Percentiles rank a stretch among this genome's conserved stretches.
These are phyloP conservation scores for Papilio machaon DNA, from an alignment of 1,140 invertebrate genomes.

Conservation along the genomic window DNA sequence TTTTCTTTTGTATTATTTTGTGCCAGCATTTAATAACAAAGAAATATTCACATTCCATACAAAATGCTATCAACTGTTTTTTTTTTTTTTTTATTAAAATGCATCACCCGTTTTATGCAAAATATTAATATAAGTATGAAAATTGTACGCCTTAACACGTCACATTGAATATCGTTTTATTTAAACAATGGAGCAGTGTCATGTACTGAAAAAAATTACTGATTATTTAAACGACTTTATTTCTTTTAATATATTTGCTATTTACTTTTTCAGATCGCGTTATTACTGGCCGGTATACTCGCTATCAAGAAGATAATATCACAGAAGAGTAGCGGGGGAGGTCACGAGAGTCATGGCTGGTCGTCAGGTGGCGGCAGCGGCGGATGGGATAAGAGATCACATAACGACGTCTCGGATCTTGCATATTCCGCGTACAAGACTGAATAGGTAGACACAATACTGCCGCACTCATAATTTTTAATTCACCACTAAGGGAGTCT, in stretches of 20 bases:
- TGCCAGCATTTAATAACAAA: not conserved
- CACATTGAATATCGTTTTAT: not conserved
- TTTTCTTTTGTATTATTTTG: not conserved
- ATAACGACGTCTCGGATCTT: conserved; percentile 83
- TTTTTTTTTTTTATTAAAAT: not conserved
- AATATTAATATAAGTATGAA: not conserved
- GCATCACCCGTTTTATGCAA: not conserved
- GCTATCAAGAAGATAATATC: conserved; percentile 89
- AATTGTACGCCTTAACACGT: not conserved
- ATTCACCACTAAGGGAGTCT: too few species aligned
- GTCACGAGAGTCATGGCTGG: conserved; percentile 82
- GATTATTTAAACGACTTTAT: not conserved
- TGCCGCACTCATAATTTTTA: too few species aligned
- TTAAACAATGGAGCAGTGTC: conserved; percentile 4
- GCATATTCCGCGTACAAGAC: conserved; percentile 85
- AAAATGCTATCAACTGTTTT: not conserved
- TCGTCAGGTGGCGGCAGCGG: conserved; percentile 82
- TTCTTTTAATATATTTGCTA: not conserved
- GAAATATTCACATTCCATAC: not conserved
- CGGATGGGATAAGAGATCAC: conserved; percentile 82
- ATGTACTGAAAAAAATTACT: not conserved
- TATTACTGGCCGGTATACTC: conserved; percentile 89
- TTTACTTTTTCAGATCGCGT: conserved; percentile 83
- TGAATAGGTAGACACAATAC: conserved; percentile 45
- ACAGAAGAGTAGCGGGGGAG: conserved; percentile 84